Base-by-base conservation (phyloP, 2,797 vertebrate genomes). In the Schizopygopsis pylzovi region DNA sequence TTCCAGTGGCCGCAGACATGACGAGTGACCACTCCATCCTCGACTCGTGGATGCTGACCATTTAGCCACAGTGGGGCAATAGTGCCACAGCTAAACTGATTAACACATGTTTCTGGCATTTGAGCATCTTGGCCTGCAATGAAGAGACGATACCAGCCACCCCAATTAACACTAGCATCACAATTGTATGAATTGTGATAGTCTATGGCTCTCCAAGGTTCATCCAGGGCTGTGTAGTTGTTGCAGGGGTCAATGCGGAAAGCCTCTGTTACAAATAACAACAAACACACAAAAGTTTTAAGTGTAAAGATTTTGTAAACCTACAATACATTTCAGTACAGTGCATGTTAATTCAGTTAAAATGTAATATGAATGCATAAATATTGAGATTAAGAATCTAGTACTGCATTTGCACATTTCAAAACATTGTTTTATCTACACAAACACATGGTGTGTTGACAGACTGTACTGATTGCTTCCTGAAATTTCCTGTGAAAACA, bases 121-220 rank as follows among this genome's bases (percentile, higher is more conserved):
- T 68, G 63, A 67, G 61, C 79, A 67, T 81, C 33, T 13, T 81
- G 25, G 11, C 61, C 61, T 2, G 6, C 4, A 22, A 81, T 28
- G 63, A 81, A 37, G 25, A 81, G 79, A 81, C 79, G 79, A 52
- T 81, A 81, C 79, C 79, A 81, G 18, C 79, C 79, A 81, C 9
- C 25, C 28, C 28, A 81, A 6, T 13, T 68, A 2, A 65, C 8
- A 68, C 6, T 7, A 81, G 43, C 61, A 81, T 81, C 79, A 68
- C 79, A 81, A 22, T 67, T 20, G 25, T 54, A 59, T 68, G 33
- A 25, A 33, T 0, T 1, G 39, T 45, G 37, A 56, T 47, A 2
- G n/a, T 79, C 9, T 54, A 18, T 71, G 9, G 83, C 68, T 79
- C 83, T 85, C 83, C 83, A 85, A 28, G 41, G 25, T 3, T 85